A percentile compares a stretch with the other conserved stretches of the same genome.
phyloP scores from a whole-genome alignment of 2,113 vertebrate genomes.

The Thamnophis sirtalis region DNA sequence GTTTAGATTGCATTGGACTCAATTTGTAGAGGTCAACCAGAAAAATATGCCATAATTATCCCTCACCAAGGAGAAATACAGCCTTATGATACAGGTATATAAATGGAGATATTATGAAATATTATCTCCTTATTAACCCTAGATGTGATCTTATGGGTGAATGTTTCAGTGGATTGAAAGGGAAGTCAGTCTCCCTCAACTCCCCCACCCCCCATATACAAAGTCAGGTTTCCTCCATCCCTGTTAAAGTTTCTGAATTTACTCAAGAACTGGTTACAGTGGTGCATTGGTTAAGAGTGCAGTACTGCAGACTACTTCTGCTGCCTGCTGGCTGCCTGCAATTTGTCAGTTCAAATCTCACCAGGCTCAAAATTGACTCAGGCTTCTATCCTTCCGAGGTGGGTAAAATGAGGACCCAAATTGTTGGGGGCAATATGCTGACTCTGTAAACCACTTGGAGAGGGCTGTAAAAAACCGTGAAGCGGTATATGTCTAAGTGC shows the following conservation, averaged over 20 bases:
- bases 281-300: no score
- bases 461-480: no score
- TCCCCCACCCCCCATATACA: no score
- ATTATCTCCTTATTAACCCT: neutral
- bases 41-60: constrained; percentile 42
- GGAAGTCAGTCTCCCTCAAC: neutral
- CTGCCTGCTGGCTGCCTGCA: no score
- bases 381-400: no score
- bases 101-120: neutral
- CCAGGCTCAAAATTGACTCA: no score
- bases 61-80: constrained; percentile 33
- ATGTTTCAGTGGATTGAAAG: neutral
- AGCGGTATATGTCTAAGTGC: no score
- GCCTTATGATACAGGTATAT: constrained; percentile 5
- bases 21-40: constrained; percentile 41
- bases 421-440: no score
- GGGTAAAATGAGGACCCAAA: no score
- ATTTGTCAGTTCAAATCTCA: no score
- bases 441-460: no score
- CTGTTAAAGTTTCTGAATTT: neutral
- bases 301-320: no score
- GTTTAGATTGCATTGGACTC: constrained; percentile 10
- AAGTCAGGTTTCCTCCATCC: neutral
- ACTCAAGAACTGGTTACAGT: neutral
- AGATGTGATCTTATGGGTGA: neutral